Evolutionary conservation across 2,113 vertebrate species (phyloP).

Genomic region (Thomomys bottae): DNA sequence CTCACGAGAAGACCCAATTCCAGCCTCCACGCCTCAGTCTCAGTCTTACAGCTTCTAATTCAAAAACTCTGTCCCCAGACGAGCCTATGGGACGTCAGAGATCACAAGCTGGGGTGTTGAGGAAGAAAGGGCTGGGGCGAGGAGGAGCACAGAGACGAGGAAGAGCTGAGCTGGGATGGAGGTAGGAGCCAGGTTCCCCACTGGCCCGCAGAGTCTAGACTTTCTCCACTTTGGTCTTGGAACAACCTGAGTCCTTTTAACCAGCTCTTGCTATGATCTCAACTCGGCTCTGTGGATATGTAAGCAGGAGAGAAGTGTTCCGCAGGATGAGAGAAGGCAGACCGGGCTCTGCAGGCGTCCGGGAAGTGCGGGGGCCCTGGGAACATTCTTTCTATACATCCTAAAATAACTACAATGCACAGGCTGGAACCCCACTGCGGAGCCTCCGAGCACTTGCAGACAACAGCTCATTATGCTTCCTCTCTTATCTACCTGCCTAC

Average conservation of each 20-base stretch:
- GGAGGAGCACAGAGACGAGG: fast-evolving
- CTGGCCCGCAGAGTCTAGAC: fast-evolving
- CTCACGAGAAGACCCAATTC: no score
- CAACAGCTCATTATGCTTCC: not conserved
- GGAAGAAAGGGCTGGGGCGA: not conserved
- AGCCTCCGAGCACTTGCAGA: not conserved
- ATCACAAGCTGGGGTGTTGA: no score
- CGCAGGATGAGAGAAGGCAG: not conserved
- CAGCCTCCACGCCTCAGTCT: no score
- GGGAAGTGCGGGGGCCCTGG: not conserved
- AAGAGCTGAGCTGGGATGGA: not conserved
- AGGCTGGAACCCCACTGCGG: not conserved
- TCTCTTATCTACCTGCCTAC: not conserved
- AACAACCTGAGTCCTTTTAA: not conserved
- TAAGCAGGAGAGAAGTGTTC: not conserved
- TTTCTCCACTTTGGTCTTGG: fast-evolving
- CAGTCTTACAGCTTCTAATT: no score
- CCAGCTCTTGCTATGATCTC: not conserved
- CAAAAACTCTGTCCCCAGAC: no score
- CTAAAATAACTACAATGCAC: constrained; percentile 35
- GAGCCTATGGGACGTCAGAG: no score
- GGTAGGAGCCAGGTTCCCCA: fast-evolving
- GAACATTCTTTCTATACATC: not conserved
- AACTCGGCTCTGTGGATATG: not conserved
- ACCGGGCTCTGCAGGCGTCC: not conserved